A percentile compares a stretch with the other conserved stretches of the same genome.
These are phyloP conservation scores for Apis florea DNA, from an alignment of 1,140 invertebrate genomes.

Conservation along the genomic window DNA sequence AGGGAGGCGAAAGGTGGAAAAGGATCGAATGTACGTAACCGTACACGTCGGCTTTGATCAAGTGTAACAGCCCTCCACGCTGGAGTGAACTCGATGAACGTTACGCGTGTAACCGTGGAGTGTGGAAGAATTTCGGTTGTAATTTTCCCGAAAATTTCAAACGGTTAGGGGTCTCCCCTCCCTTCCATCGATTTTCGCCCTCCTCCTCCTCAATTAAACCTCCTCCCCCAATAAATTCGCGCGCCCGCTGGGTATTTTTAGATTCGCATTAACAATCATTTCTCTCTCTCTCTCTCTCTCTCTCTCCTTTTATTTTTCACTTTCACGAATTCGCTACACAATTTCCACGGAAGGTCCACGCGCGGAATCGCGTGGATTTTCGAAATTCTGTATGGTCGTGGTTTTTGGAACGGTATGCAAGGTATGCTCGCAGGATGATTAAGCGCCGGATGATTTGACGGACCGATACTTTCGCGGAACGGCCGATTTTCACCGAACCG, in stretches of 20 bases:
- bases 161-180: constrained; percentile 3
- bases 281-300: too few species aligned
- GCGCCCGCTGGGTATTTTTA: constrained; percentile 18
- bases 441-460: neutral
- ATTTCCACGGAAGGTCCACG: constrained; percentile 13
- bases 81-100: constrained; percentile 66
- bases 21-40: constrained; percentile 65
- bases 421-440: neutral
- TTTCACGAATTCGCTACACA: constrained; percentile 3
- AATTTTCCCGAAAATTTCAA: constrained; percentile 65
- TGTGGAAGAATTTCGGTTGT: constrained; percentile 63
- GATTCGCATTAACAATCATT: constrained; percentile 23
- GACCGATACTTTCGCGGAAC: neutral
- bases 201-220: too few species aligned
- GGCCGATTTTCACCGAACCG: neutral
- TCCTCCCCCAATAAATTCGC: constrained; percentile 37
- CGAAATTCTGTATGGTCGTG: constrained; percentile 10
- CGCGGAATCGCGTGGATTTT: neutral
- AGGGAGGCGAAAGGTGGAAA: constrained; percentile 29
- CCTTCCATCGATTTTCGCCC: neutral
- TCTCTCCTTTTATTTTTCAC: neutral
- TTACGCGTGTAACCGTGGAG: constrained; percentile 64
- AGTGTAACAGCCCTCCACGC: constrained; percentile 62
- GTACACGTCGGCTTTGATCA: constrained; percentile 67
- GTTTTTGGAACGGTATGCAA: neutral